Conservation (phyloP, 2,113 vertebrate species). For the Alexandromys fortis region DNA sequence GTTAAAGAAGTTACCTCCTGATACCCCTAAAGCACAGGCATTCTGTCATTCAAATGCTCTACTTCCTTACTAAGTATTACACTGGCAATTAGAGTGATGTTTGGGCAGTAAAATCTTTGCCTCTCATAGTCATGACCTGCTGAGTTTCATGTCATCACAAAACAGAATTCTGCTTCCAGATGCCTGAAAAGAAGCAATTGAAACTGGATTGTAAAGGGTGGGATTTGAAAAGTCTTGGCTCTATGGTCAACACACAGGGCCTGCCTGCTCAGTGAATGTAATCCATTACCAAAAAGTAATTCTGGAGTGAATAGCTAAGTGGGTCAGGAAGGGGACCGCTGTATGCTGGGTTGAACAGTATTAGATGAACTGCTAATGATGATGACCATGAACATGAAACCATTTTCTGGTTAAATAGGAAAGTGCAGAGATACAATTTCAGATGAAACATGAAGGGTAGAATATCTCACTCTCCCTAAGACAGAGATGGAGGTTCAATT, state of each 20-base stretch:
- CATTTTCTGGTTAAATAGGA: conserved; percentile 52
- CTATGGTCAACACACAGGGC: neutral
- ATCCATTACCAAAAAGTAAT: conserved; percentile 41
- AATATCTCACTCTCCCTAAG: conserved; percentile 21
- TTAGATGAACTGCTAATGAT: conserved; percentile 51
- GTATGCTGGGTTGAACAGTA: neutral
- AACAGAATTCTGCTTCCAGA: conserved; percentile 17
- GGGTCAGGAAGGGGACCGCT: neutral
- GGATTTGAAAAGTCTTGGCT: conserved; percentile 37
- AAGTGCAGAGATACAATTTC: conserved; percentile 44
- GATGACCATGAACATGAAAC: conserved; percentile 44
- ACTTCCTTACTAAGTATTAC: neutral
- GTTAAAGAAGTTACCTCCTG: neutral
- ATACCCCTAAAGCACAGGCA: neutral
- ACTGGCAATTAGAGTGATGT: neutral
- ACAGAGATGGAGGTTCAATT: conserved; percentile 39
- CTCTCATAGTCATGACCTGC: neutral
- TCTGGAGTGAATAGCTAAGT: conserved; percentile 25
- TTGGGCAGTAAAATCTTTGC: conserved; percentile 3
- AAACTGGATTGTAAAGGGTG: conserved; percentile 35
- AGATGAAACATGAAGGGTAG: conserved; percentile 4
- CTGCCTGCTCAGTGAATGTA: conserved; percentile 44
- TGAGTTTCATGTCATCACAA: neutral
- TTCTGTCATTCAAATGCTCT: neutral
- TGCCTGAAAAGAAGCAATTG: conserved; percentile 39